Evolutionary conservation across 2,888 invertebrate species (phyloP).

Genomic region (Melanophora roralis): DNA sequence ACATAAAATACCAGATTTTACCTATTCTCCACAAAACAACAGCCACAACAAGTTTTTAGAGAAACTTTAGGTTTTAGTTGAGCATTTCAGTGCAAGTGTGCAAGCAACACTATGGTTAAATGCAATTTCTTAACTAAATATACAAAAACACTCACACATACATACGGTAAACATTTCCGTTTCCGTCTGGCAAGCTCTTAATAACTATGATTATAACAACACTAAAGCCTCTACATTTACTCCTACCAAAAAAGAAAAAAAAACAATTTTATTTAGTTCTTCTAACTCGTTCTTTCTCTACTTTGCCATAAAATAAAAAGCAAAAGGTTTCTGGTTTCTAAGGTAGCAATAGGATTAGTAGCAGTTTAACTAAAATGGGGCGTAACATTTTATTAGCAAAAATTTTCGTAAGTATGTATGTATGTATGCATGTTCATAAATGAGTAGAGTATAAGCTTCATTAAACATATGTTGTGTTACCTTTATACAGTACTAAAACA

Average conservation of each 20-base stretch:
- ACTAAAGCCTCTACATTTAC: background rate
- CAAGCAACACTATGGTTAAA: constrained; percentile 40
- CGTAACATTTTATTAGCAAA: constrained; percentile 53
- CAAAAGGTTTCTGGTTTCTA: background rate
- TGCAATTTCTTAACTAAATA: constrained; percentile 34
- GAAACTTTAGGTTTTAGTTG: constrained; percentile 9
- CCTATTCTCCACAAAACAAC: background rate
- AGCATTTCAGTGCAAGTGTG: constrained; percentile 30
- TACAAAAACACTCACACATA: too few species aligned
- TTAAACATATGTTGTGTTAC: constrained; percentile 70
- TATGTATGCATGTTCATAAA: constrained; percentile 1
- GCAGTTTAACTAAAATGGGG: constrained; percentile 42
- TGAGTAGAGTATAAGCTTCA: constrained; percentile 71
- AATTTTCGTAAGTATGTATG: background rate
- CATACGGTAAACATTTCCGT: constrained; percentile 45
- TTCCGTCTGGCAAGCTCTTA: constrained; percentile 57
- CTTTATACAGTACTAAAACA: constrained; percentile 16
- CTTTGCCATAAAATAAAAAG: constrained; percentile 31
- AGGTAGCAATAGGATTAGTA: background rate
- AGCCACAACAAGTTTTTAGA: constrained; percentile 32
- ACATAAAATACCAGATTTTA: constrained; percentile 55
- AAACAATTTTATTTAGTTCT: background rate
- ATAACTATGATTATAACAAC: constrained; percentile 61
- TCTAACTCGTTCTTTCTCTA: background rate
- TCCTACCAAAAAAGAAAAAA: background rate